These are phyloP conservation scores for Aurelia coerulea DNA, from an alignment of 30 jellyfish, hydroid and myxozoan genomes.

Conservation along the genomic window DNA sequence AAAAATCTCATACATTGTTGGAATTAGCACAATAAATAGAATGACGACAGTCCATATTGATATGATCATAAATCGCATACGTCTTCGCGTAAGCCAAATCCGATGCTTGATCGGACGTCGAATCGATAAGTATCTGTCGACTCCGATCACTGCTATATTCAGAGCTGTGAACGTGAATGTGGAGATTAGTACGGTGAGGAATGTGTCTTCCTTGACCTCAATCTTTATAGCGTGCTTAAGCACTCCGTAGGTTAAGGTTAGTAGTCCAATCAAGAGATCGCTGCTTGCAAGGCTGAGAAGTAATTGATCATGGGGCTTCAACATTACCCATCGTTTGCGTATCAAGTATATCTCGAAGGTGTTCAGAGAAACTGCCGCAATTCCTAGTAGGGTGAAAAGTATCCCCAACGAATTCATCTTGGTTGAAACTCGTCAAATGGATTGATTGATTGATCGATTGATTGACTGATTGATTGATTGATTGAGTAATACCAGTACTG, in stretches of 20 bases:
- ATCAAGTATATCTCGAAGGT: slow-evolving; percentile 19
- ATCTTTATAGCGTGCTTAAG: background rate
- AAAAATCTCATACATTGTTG: background rate
- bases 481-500: too few species aligned
- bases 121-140: slow-evolving; percentile 48
- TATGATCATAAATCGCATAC: slow-evolving; percentile 17
- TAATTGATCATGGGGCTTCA: slow-evolving; percentile 50
- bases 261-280: slow-evolving; percentile 31
- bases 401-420: background rate
- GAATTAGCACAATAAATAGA: background rate
- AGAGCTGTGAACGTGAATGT: slow-evolving; percentile 33
- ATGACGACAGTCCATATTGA: slow-evolving; percentile 11
- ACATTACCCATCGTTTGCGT: background rate
- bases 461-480: too few species aligned
- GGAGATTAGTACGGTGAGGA: background rate
- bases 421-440: background rate
- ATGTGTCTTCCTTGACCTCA: background rate
- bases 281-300: slow-evolving; percentile 51
- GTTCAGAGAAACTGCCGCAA: slow-evolving; percentile 13
- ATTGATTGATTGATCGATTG: too few species aligned
- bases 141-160: slow-evolving; percentile 47
- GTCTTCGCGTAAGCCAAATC: slow-evolving; percentile 37
- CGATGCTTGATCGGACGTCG: slow-evolving; percentile 60
- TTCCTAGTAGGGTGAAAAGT: slow-evolving; percentile 4
- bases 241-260: slow-evolving; percentile 28